Conservation (phyloP, 2,888 invertebrate genomes). For the Trissolcus japonicus region DNA sequence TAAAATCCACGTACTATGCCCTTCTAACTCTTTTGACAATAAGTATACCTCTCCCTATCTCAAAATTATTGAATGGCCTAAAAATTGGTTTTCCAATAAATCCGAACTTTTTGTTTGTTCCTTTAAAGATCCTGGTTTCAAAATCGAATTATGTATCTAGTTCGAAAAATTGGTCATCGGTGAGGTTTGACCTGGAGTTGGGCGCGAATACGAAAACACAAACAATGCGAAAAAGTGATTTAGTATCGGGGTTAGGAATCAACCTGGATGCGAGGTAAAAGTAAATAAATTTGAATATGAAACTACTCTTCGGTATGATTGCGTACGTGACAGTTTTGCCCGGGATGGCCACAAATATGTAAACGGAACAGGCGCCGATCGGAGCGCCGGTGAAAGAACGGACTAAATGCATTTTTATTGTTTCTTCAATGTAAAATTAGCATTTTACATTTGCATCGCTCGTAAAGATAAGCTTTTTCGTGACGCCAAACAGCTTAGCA, state of each 20-base stretch:
- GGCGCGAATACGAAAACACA: constrained; percentile 29
- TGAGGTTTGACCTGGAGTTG: constrained; percentile 7
- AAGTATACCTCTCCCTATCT: too few relatives aligned
- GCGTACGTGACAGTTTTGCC: constrained; percentile 30
- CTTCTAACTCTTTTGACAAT: too few relatives aligned
- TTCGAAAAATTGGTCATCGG: too few relatives aligned
- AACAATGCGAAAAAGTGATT: constrained; percentile 21
- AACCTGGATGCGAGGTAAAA: constrained; percentile 40
- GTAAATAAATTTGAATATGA: constrained; percentile 22
- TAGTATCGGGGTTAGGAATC: constrained; percentile 27
- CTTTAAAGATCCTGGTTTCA: too few relatives aligned
- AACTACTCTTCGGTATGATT: constrained; percentile 35
- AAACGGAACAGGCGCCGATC: constrained; percentile 20
- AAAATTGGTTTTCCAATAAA: too few relatives aligned
- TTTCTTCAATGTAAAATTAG: constrained; percentile 17
- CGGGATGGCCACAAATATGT: constrained; percentile 23
- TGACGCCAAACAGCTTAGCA: not conserved
- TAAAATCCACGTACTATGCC: constrained; percentile 3
- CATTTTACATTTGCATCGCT: constrained; percentile 32
- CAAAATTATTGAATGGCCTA: too few relatives aligned
- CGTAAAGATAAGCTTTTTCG: constrained; percentile 23
- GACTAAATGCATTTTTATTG: constrained; percentile 42
- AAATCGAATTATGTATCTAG: too few relatives aligned
- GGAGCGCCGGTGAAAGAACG: constrained; percentile 19
- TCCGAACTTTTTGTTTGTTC: too few relatives aligned